Evolutionary conservation across 2,797 vertebrate species (phyloP).

Genomic region (Schizopygopsis malacanthus): DNA sequence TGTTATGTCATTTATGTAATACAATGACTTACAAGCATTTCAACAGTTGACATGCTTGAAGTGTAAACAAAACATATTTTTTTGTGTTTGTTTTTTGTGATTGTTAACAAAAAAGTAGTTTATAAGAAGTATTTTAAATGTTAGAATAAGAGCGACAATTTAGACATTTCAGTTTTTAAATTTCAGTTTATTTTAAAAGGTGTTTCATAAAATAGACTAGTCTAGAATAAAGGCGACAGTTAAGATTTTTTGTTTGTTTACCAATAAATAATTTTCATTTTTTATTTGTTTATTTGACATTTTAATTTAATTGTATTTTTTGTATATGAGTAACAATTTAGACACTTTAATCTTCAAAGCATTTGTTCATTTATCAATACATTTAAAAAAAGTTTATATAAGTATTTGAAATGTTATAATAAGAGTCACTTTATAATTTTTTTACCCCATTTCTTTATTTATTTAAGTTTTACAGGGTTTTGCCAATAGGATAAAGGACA

Average conservation of each 20-base stretch:
- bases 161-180: too few relatives aligned
- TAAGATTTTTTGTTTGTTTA: background rate
- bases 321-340: background rate
- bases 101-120: background rate
- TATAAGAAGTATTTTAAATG: background rate
- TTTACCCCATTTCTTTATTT: background rate
- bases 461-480: background rate
- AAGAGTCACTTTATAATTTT: background rate
- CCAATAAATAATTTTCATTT: background rate
- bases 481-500: background rate
- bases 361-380: background rate
- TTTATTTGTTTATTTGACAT: background rate
- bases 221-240: background rate
- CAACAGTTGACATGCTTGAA: background rate
- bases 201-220: background rate
- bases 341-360: background rate
- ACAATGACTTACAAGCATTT: background rate
- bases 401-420: background rate
- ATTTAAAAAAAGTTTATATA: too few relatives aligned
- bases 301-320: background rate
- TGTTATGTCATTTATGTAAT: background rate
- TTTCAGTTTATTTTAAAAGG: background rate
- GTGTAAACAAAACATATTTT: background rate
- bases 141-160: background rate
- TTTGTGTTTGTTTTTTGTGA: background rate